Base-by-base conservation (phyloP, 2,888 invertebrate species). In the Ennomos erosarius region DNA sequence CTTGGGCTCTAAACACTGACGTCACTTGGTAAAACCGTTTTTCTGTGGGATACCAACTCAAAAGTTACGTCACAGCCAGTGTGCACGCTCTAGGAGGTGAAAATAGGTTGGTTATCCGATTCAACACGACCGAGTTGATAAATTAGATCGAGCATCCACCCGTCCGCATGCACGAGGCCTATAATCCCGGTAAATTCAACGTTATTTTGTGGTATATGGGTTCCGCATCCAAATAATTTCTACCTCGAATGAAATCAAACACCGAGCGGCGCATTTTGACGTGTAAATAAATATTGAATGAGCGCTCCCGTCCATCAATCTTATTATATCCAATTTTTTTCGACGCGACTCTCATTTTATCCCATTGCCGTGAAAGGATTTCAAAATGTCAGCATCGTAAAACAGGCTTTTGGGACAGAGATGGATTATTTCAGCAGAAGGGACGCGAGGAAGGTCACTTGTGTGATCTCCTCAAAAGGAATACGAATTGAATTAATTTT, bases 251-350 rank as follows among this genome's bases (percentile, higher is more conserved):
- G 42, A 76, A 68, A 52, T 59, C 51, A 52, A 50, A 69, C 63
- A 62, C 55, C 64, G 59, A 59, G 57, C 45, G 62, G 52, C 52
- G n/a, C 42, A 65, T 55, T 57, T 62, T 46, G 33, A 47, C 64
- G 55, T 64, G 61, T 72, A 74, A 78, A 78, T 79, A 76, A 79
- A 81, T 78, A 79, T 78, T 76, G 70, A 74, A 75, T 72, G 69
- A 70, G 51, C 65, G 68, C 65, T 73, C 65, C 70, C 71, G 60
- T 74, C 73, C 73, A 81, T 81, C 75, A 82, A 81, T 82, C 74
- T 78, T 75, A 75, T 79, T 78, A 74, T 70, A 75, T 79, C 65
- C 72, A 78, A 75, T 78, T 80, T 81, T n/a, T 26, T 81, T 78
- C 75, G 71, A 64, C 67, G 68, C 53, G 71, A 62, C 68, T 71